Conservation (phyloP, 2,888 invertebrate genomes). For the Trichogramma evanescens region DNA sequence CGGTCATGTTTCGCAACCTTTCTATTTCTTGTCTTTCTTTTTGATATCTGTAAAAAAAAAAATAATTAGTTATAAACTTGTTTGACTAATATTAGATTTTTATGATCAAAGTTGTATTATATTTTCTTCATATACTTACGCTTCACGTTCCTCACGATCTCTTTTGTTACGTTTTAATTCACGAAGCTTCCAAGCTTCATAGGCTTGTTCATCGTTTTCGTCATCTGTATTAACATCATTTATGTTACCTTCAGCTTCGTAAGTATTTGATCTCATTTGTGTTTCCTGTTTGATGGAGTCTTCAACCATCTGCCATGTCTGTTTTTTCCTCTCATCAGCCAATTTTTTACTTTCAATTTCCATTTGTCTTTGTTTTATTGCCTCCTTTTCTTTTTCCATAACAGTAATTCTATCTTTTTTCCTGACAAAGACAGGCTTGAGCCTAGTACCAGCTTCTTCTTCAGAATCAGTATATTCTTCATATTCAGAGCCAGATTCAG, state of each 20-base stretch:
- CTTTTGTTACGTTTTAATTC: conserved; percentile 94
- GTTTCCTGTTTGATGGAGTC: conserved; percentile 81
- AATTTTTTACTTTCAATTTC: conserved; percentile 77
- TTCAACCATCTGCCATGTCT: conserved; percentile 78
- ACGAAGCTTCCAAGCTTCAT: conserved; percentile 95
- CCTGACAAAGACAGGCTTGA: conserved; percentile 91
- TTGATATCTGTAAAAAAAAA: conserved; percentile 59
- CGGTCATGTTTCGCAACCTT: conserved; percentile 84
- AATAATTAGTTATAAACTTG: no score
- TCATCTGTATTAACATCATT: conserved; percentile 88
- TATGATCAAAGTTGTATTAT: not conserved
- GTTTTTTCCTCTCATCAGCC: conserved; percentile 80
- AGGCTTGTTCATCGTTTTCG: conserved; percentile 93
- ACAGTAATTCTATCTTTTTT: conserved; percentile 92
- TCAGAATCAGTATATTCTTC: conserved; percentile 85
- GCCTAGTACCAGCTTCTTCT: conserved; percentile 82
- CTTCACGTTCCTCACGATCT: conserved; percentile 90
- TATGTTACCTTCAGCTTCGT: conserved; percentile 69
- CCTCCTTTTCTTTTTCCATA: conserved; percentile 87
- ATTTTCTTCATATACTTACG: conserved; percentile 54
- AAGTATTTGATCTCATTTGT: conserved; percentile 49
- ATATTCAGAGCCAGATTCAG: conserved; percentile 69
- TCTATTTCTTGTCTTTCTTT: conserved; percentile 85
- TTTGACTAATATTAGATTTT: not conserved
- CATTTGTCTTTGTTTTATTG: conserved; percentile 72